Base-by-base conservation (phyloP, 2,888 invertebrate species). In the Barypeithes pellucidus region DNA sequence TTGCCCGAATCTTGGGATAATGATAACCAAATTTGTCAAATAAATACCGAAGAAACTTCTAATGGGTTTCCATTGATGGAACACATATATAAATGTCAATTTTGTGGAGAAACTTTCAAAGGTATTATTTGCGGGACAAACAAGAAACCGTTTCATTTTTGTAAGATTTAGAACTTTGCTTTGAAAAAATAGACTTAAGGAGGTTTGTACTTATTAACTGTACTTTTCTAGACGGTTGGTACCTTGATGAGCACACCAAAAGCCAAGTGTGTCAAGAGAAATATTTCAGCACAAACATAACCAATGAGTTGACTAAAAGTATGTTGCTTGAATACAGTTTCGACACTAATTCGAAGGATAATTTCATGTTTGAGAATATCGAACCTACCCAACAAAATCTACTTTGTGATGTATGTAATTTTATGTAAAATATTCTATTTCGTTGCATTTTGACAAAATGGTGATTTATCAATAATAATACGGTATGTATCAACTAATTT, bases 1-100 rank as follows among this genome's bases (percentile, higher is more conserved):
- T 79, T 86, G 69, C 85, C 86, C 0, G 85, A 84, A 63, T 82
- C 85, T 4, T 86, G 86, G 86, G 84, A 86, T 68, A 82, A 79
- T 69, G 84, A 84, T 75, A 80, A 81, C 36, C 82, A 83, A 74
- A 79, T 84, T 57, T 80, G 82, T 54, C 82, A 81, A 4, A 81
- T 81, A 74, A 80, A 82, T 39, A 77, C 82, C 65, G 82, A 83
- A 60, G 79, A 81, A 12, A 75, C 72, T 3, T 33, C 67, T 11
- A 77, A 69, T 63, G 82, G 81, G 67, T 83, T 85, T 75, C 82
- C 78, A 77, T 78, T 85, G 41, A 82, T 80, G 45, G 78, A 81
- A 20, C 69, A 54, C 65, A 77, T 85, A 16, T 85, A 81, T 70
- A 84, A 84, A 72, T 86, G 85, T 70, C 84, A 86, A 63, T 85